A percentile compares a stretch with the other conserved stretches of the same genome.
Conservation (phyloP, 2,888 invertebrate species). For the Lycophotia porphyrea region DNA sequence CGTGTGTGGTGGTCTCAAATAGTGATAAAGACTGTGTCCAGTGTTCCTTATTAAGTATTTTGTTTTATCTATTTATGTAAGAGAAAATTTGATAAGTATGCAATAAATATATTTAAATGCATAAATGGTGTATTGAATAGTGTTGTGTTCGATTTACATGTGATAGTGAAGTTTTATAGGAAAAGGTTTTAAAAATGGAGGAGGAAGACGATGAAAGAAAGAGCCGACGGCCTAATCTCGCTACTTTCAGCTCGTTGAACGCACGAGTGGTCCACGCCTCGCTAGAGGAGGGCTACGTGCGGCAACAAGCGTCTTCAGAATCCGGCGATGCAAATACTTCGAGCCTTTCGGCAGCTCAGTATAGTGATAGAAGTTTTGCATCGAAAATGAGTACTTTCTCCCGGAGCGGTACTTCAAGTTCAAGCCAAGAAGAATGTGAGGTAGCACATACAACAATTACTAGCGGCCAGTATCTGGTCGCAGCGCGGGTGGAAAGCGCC, state of each 20-base stretch:
- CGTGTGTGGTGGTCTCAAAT: conserved; percentile 85
- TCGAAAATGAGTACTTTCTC: conserved; percentile 89
- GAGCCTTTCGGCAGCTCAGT: conserved; percentile 86
- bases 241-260: conserved; percentile 81
- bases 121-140: conserved; percentile 84
- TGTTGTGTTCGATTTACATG: conserved; percentile 75
- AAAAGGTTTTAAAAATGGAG: conserved; percentile 81
- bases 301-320: conserved; percentile 89
- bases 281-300: conserved; percentile 81
- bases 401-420: conserved; percentile 92
- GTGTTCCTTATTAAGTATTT: conserved; percentile 87
- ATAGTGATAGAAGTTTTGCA: conserved; percentile 87
- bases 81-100: conserved; percentile 78
- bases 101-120: conserved; percentile 83
- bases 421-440: conserved; percentile 93
- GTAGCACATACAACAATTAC: conserved; percentile 87
- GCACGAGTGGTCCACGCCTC: conserved; percentile 83
- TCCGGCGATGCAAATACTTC: conserved; percentile 90
- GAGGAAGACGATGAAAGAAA: conserved; percentile 87
- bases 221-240: conserved; percentile 80
- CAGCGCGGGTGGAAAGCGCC: conserved; percentile 90
- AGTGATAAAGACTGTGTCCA: conserved; percentile 90
- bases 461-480: conserved; percentile 89
- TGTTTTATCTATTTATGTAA: conserved; percentile 79
- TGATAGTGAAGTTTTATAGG: conserved; percentile 71